Percentiles rank a stretch among this genome's conserved stretches.
phyloP scores from a whole-genome alignment of 2,113 vertebrate genomes.

The Clarias magur region DNA sequence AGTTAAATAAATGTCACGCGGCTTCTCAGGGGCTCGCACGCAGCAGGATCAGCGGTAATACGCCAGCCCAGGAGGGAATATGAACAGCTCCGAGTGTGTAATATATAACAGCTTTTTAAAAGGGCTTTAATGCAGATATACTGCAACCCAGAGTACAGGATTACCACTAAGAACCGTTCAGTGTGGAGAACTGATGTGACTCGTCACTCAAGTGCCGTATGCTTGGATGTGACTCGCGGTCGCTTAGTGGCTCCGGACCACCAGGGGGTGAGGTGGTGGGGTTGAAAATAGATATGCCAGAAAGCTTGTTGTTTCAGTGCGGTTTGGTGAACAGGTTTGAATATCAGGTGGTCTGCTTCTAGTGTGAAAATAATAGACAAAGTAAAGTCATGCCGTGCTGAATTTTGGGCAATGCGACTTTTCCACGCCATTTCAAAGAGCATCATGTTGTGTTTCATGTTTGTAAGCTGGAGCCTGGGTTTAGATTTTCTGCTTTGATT shows the following conservation, averaged over 20 bases:
- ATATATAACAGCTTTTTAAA: background rate
- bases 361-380: background rate
- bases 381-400: too few relatives aligned
- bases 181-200: background rate
- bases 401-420: too few relatives aligned
- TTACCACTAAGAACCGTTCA: background rate
- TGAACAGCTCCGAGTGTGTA: background rate
- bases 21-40: background rate
- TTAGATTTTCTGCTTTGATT: too few relatives aligned
- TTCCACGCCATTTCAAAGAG: too few relatives aligned
- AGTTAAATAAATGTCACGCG: constrained; percentile 23
- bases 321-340: background rate
- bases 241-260: background rate
- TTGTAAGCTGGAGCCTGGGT: too few relatives aligned
- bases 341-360: background rate
- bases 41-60: background rate
- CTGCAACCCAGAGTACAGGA: background rate
- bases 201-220: background rate
- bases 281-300: background rate
- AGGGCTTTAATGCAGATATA: background rate
- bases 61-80: background rate
- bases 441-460: too few relatives aligned
- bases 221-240: background rate
- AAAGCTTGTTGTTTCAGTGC: background rate
- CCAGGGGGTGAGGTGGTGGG: background rate